Evolutionary conservation across 2,797 vertebrate genomes (phyloP).

Genomic region (Carcharodon carcharias): DNA sequence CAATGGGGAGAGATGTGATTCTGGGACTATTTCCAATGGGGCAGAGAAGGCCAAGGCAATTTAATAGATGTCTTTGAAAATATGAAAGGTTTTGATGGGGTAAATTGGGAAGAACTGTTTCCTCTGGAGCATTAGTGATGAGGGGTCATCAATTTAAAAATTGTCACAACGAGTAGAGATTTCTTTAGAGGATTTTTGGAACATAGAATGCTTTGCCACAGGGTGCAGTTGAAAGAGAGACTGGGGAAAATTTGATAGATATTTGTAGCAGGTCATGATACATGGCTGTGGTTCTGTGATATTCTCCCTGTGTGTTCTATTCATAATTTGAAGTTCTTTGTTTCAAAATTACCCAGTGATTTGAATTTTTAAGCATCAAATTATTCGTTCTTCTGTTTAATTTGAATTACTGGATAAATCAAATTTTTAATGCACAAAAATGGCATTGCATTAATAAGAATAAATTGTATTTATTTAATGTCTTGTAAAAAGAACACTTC

Average conservation of each 20-base stretch:
- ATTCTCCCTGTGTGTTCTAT: not conserved
- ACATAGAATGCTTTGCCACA: not conserved
- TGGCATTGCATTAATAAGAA: not conserved
- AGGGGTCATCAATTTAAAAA: not conserved
- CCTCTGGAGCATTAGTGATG: not conserved
- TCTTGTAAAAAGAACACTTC: not conserved
- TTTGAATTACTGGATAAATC: not conserved
- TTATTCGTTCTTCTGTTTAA: not conserved
- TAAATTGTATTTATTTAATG: not conserved
- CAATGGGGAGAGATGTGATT: not conserved
- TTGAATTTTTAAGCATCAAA: not conserved
- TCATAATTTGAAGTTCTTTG: not conserved
- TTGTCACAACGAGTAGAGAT: not conserved
- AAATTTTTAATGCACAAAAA: not conserved
- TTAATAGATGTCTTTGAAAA: not conserved
- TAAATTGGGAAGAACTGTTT: not conserved
- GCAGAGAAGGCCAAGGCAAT: not conserved
- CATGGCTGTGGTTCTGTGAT: not conserved
- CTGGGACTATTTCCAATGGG: not conserved
- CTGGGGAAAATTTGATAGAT: not conserved
- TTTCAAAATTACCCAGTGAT: not conserved
- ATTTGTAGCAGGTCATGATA: not conserved
- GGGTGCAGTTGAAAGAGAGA: not conserved
- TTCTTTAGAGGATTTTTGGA: not conserved
- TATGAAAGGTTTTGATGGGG: not conserved